Conservation (phyloP, 2,113 vertebrate species). For the Felis chaus region DNA sequence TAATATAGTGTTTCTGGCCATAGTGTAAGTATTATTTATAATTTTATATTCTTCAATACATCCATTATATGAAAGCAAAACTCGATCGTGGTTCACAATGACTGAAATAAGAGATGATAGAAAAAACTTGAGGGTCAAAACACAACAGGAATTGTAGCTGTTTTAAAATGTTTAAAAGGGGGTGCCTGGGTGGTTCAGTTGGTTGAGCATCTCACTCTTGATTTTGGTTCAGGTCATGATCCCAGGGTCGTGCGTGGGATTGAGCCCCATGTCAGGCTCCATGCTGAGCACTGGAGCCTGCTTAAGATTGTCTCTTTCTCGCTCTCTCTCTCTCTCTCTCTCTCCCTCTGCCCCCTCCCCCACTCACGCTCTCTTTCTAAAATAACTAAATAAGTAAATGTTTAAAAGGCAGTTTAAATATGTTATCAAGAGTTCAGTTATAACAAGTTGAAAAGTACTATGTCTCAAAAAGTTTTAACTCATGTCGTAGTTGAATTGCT, state of each 20-base stretch:
- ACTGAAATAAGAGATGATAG: not conserved
- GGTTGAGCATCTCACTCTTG: too few relatives aligned
- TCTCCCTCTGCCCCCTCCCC: too few relatives aligned
- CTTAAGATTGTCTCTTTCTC: too few relatives aligned
- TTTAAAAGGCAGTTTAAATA: not conserved
- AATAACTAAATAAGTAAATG: too few relatives aligned
- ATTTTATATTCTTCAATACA: not conserved
- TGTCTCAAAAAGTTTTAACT: not conserved
- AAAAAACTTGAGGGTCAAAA: not conserved
- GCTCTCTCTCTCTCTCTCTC: too few relatives aligned
- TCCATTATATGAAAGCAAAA: not conserved
- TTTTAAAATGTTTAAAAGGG: not conserved
- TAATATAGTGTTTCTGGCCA: not conserved
- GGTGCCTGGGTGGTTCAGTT: too few relatives aligned
- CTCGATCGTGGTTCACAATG: not conserved
- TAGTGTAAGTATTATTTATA: not conserved
- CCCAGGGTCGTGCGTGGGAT: too few relatives aligned
- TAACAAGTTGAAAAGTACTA: constrained; percentile 14
- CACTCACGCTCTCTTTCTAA: too few relatives aligned
- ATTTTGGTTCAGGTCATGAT: too few relatives aligned
- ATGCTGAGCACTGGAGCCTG: too few relatives aligned
- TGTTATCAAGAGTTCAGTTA: not conserved
- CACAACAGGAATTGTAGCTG: not conserved
- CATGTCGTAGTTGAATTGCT: not conserved
- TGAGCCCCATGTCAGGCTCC: too few relatives aligned